phyloP scores from a whole-genome alignment of 2,888 invertebrate species.

The Cremastinae sp. region DNA sequence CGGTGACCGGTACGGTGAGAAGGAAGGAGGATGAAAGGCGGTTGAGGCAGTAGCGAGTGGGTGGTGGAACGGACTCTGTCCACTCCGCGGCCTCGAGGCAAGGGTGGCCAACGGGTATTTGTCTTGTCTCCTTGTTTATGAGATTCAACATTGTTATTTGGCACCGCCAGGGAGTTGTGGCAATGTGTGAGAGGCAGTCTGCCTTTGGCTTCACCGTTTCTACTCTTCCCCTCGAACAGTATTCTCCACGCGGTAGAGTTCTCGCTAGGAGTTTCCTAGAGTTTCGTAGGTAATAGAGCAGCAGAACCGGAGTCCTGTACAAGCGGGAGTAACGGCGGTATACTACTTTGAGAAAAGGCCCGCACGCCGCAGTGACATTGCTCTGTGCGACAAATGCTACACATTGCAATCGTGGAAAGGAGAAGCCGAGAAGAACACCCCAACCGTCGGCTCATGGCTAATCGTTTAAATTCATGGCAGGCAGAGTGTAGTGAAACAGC shows the following conservation, averaged over 20 bases:
- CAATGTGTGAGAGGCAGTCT: slow-evolving; percentile 69
- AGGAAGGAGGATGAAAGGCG: slow-evolving; percentile 56
- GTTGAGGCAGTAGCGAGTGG: slow-evolving; percentile 69
- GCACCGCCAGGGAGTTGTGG: slow-evolving; percentile 78
- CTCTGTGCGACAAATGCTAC: slow-evolving; percentile 46
- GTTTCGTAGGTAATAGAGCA: slow-evolving; percentile 59
- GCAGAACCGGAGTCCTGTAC: slow-evolving; percentile 35
- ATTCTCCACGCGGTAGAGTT: slow-evolving; percentile 33
- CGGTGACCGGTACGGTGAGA: slow-evolving; percentile 62
- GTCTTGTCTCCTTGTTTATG: slow-evolving; percentile 81
- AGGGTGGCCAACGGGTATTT: slow-evolving; percentile 79
- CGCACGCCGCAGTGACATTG: slow-evolving; percentile 60
- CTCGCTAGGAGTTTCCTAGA: slow-evolving; percentile 57
- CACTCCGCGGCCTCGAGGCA: slow-evolving; percentile 76
- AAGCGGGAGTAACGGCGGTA: slow-evolving; percentile 63
- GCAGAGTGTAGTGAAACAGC: slow-evolving; percentile 30
- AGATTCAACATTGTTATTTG: slow-evolving; percentile 81
- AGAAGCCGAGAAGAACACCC: slow-evolving; percentile 23
- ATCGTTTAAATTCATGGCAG: slow-evolving; percentile 42
- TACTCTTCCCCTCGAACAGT: slow-evolving; percentile 48
- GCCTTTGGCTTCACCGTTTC: slow-evolving; percentile 61
- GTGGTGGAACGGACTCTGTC: slow-evolving; percentile 80
- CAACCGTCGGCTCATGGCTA: slow-evolving; percentile 47
- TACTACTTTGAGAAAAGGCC: slow-evolving; percentile 76
- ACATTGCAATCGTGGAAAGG: slow-evolving; percentile 13